A percentile compares a stretch with the other conserved stretches of the same genome.
phyloP scores from a whole-genome alignment of 2,113 vertebrate genomes.

The Lophura nycthemera region DNA sequence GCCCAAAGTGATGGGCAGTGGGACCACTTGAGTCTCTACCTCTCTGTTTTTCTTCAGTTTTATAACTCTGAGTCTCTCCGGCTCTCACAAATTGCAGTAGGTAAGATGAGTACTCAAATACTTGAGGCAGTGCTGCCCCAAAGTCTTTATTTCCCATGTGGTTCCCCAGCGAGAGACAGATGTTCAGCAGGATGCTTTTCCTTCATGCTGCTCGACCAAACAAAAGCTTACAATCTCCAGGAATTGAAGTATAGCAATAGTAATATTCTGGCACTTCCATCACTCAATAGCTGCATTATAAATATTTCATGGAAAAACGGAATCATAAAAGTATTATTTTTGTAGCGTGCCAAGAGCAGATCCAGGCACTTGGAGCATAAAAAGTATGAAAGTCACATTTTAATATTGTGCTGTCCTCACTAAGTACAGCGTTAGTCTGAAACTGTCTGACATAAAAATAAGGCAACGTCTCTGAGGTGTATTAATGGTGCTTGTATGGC shows the following conservation, averaged over 20 bases:
- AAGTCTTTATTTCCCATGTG: slow-evolving; percentile 60
- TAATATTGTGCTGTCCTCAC: slow-evolving; percentile 54
- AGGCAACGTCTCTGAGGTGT: slow-evolving; percentile 32
- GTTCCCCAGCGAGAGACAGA: slow-evolving; percentile 42
- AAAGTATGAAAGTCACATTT: slow-evolving; percentile 70
- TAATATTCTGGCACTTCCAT: slow-evolving; percentile 63
- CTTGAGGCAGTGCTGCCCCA: slow-evolving; percentile 22
- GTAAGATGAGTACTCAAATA: neutral
- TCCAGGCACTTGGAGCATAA: slow-evolving; percentile 60
- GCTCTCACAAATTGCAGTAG: neutral
- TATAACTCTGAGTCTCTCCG: neutral
- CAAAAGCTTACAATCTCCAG: slow-evolving; percentile 52
- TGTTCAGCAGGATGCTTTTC: slow-evolving; percentile 46
- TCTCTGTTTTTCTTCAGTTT: neutral
- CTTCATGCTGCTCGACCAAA: slow-evolving; percentile 33
- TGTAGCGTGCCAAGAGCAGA: slow-evolving; percentile 63
- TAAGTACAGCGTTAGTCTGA: slow-evolving; percentile 46
- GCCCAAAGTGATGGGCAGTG: neutral
- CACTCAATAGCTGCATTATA: slow-evolving; percentile 52
- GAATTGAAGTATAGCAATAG: slow-evolving; percentile 47
- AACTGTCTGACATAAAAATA: slow-evolving; percentile 54
- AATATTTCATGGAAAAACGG: slow-evolving; percentile 69
- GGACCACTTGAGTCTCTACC: neutral
- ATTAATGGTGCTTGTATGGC: slow-evolving; percentile 40
- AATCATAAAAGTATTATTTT: slow-evolving; percentile 67